These are phyloP conservation scores for Sebastes aleutianus DNA, from an alignment of 2,797 vertebrate species.

Conservation along the genomic window DNA sequence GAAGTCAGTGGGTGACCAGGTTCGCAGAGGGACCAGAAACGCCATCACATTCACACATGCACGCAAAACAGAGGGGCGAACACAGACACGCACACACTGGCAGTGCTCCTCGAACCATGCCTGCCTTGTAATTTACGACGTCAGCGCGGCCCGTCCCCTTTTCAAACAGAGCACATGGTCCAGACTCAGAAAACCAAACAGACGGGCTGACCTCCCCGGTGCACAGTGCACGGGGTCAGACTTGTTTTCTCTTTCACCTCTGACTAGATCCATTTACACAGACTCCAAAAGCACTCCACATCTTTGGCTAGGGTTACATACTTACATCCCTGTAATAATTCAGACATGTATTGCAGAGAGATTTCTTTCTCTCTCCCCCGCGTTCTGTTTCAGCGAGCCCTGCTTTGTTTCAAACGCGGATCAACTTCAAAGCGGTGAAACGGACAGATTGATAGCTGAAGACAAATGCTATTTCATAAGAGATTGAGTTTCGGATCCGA, in stretches of 20 bases:
- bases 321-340: conserved; percentile 81
- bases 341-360: conserved; percentile 75
- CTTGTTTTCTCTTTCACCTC: conserved; percentile 79
- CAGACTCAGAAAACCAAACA: conserved; percentile 75
- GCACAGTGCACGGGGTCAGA: conserved; percentile 73
- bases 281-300: conserved; percentile 71
- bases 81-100: conserved; percentile 8
- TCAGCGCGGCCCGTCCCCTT: conserved; percentile 60
- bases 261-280: conserved; percentile 78
- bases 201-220: conserved; percentile 69
- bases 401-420: conserved; percentile 78
- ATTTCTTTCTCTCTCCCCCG: conserved; percentile 63
- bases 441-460: conserved; percentile 77
- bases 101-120: conserved; percentile 30
- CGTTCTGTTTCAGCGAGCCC: conserved; percentile 64
- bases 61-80: conserved; percentile 11
- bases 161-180: conserved; percentile 68
- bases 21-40: conserved; percentile 21
- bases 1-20: conserved; percentile 39
- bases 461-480: conserved; percentile 77
- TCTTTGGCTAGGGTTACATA: conserved; percentile 76
- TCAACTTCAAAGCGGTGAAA: conserved; percentile 81
- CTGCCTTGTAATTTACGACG: conserved; percentile 72
- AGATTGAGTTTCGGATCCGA: conserved; percentile 71
- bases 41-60: conserved; percentile 11